Evolutionary conservation across 1,140 invertebrate genomes (phyloP).

Genomic region (Brachionus koreanus): DNA sequence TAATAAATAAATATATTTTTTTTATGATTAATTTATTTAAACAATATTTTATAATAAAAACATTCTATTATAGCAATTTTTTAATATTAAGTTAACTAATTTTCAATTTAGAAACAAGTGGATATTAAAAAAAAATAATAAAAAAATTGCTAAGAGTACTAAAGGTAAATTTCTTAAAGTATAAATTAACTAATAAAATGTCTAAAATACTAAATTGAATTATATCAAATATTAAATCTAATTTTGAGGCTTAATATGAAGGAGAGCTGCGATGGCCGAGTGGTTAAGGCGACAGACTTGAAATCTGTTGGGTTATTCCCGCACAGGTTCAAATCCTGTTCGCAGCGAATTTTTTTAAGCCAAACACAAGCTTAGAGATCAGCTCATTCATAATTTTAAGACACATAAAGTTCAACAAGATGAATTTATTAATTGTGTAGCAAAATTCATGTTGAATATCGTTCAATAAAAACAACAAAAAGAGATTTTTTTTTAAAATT

Average conservation of each 20-base stretch:
- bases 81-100: too few relatives aligned
- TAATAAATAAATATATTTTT: too few relatives aligned
- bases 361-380: not conserved
- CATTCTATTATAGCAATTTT: too few relatives aligned
- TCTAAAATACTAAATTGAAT: not conserved
- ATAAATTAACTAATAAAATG: not conserved
- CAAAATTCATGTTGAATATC: not conserved
- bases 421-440: constrained; percentile 14
- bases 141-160: too few relatives aligned
- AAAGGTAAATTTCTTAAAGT: not conserved
- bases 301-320: constrained; percentile 36
- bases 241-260: not conserved
- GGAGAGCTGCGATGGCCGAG: constrained; percentile 38
- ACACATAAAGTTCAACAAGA: constrained; percentile 24
- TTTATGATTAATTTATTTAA: too few relatives aligned
- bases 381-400: not conserved
- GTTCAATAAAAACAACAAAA: not conserved
- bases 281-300: constrained; percentile 41
- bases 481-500: not conserved
- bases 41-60: too few relatives aligned
- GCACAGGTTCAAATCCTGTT: constrained; percentile 43
- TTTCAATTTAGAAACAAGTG: too few relatives aligned
- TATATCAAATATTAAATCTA: not conserved
- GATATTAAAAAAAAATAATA: too few relatives aligned
- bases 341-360: constrained; percentile 14